Base-by-base conservation (phyloP, 2,888 invertebrate genomes). In the Lasius platythorax region DNA sequence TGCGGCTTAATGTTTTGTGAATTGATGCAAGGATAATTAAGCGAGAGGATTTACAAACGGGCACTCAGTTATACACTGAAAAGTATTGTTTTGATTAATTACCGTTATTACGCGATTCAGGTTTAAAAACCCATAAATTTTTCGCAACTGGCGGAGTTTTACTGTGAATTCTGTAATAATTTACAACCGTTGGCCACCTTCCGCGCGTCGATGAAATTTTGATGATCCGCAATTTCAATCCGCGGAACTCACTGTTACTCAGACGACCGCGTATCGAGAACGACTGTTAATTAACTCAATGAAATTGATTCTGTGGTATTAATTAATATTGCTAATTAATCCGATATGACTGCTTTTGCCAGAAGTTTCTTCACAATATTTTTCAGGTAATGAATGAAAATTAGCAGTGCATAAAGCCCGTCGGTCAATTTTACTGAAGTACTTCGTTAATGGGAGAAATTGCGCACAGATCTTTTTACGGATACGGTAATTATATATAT, bases 321-420 rank as follows among this genome's bases (percentile, higher is more conserved):
- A 72, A 63, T 79, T 72, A 79, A 79, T 61, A 61, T 70, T 28
- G 58, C 15, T 72, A 58, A 73, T 73, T 78, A 72, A 43, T 79
- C 28, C 15, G 1, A 33, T 73, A 61, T 28, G 4, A 1, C 15
- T 43, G 12, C 28, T 72, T 70, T 58, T 9, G 5, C 0, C 8
- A 1, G 11, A 23, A 37, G 50, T 15, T 5, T 28, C 15, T 33
- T 46, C 12, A 12, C 37, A 28, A 61, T 3, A 67, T 78, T 68
- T 68, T 15, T 43, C 12, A 40, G 33, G 2, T 63, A 46, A 72
- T 33, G 2, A 50, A 28, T 50, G 12, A 37, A 81, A 81, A 72
- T 50, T 73, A 61, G n/a, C 23, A 23, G 18, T 4, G 9, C 28
- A 40, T 70, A 46, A 70, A 70, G 11, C 33, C 23, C 33, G 64